Percentiles rank a stretch among this genome's conserved stretches.
Conservation (phyloP, 2,113 vertebrate genomes). For the Lycocorax pyrrhopterus region DNA sequence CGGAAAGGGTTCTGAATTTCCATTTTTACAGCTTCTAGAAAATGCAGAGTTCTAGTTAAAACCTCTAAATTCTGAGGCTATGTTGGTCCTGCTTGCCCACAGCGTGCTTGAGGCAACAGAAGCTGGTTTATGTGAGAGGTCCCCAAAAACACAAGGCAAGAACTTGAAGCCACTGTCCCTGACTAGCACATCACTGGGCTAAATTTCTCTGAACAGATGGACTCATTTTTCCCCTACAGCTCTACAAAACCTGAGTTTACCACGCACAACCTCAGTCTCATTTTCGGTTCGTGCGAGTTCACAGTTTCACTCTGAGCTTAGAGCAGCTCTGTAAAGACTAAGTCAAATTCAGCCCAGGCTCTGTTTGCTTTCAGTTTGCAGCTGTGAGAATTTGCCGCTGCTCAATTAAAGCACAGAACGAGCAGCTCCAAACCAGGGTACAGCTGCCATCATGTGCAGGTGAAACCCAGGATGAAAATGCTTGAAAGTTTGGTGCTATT, state of each 20-base stretch:
- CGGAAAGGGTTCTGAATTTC: background rate
- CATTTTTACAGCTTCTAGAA: background rate
- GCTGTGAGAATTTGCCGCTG: background rate
- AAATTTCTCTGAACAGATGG: rapidly evolving
- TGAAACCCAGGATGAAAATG: background rate
- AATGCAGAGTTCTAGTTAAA: background rate
- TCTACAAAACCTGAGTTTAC: background rate
- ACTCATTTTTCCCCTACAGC: background rate
- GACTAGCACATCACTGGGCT: background rate
- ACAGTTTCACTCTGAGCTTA: background rate
- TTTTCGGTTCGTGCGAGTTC: background rate
- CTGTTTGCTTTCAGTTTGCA: background rate
- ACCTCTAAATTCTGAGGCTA: background rate
- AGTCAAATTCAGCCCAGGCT: background rate
- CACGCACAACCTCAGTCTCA: background rate
- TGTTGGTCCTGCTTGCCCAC: background rate
- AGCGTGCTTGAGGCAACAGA: background rate
- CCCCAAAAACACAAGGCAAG: background rate
- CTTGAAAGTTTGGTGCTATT: background rate
- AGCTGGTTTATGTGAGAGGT: background rate
- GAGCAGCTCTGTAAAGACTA: background rate
- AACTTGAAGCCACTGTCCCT: background rate
- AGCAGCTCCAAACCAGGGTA: background rate
- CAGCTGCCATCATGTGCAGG: rapidly evolving
- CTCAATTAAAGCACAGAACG: background rate